A percentile compares a stretch with the other conserved stretches of the same genome.
These are phyloP conservation scores for Triplophysa dalaica DNA, from an alignment of 2,113 vertebrate species.

Conservation along the genomic window DNA sequence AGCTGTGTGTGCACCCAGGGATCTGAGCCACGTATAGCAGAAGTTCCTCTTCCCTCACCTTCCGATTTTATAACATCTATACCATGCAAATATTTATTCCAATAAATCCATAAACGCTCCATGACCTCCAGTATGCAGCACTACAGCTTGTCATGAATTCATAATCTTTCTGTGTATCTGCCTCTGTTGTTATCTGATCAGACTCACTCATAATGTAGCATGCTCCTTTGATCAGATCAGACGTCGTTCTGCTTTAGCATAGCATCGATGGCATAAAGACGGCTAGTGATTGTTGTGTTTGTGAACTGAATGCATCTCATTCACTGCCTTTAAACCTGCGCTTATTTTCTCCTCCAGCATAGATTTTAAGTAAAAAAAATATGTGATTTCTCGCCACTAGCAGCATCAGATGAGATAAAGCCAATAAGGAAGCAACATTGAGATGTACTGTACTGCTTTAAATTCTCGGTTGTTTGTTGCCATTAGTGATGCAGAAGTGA, in stretches of 20 bases:
- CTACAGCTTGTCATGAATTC: constrained; percentile 13
- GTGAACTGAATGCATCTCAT: constrained; percentile 41
- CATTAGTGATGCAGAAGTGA: neutral
- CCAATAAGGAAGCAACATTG: no score
- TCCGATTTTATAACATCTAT: constrained; percentile 29
- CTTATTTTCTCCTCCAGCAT: constrained; percentile 16
- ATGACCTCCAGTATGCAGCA: constrained; percentile 22
- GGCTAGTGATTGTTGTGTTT: constrained; percentile 43
- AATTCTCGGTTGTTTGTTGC: no score
- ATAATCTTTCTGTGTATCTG: constrained; percentile 11
- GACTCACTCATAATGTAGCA: constrained; percentile 52
- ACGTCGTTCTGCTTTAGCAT: constrained; percentile 44
- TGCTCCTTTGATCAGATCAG: constrained; percentile 44
- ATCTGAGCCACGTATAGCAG: constrained; percentile 16
- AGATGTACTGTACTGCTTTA: no score
- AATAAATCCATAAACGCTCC: constrained; percentile 21
- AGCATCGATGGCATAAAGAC: constrained; percentile 41
- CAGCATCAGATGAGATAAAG: no score
- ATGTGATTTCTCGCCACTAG: neutral
- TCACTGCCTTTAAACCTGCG: constrained; percentile 45
- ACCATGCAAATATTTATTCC: constrained; percentile 41
- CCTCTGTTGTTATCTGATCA: constrained; percentile 23
- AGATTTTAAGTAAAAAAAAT: neutral
- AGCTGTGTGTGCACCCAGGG: constrained; percentile 12
- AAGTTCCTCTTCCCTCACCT: constrained; percentile 18